A percentile compares a stretch with the other conserved stretches of the same genome.
phyloP scores from a whole-genome alignment of 2,113 vertebrate species.

The Brachyhypopomus occidentalis region DNA sequence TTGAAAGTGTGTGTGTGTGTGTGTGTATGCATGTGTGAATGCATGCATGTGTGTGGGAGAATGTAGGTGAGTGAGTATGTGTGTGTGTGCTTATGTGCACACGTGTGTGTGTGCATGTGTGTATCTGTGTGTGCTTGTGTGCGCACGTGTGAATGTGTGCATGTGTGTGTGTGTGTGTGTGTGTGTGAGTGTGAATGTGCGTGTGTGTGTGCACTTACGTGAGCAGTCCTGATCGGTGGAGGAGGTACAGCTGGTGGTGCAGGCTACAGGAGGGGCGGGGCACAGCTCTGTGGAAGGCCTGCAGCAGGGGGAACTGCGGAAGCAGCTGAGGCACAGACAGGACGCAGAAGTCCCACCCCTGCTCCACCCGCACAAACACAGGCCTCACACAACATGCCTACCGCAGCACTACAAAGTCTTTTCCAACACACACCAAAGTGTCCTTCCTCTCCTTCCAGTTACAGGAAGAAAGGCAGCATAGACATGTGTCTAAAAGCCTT shows the following conservation, averaged over 20 bases:
- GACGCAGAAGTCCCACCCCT: conserved; percentile 86
- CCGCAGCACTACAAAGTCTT: too few species aligned
- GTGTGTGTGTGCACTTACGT: conserved; percentile 69
- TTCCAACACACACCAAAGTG: too few species aligned
- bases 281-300: conserved; percentile 75
- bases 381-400: background rate
- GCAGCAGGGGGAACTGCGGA: conserved; percentile 80
- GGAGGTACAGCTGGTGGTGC: conserved; percentile 80
- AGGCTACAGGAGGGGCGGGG: conserved; percentile 64
- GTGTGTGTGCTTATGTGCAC: background rate
- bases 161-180: background rate
- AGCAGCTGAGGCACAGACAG: conserved; percentile 74
- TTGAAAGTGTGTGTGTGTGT: too few species aligned
- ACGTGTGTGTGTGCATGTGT: background rate
- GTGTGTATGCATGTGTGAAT: too few species aligned
- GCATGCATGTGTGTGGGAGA: background rate
- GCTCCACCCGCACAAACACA: conserved; percentile 2
- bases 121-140: background rate
- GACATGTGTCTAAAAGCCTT: background rate
- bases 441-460: background rate
- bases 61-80: background rate
- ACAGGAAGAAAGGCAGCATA: background rate
- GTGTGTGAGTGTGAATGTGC: background rate
- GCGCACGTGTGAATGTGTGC: background rate
- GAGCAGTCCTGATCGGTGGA: conserved; percentile 77